Percentiles rank a stretch among this genome's conserved stretches.
These are phyloP conservation scores for Amphiprion clarkii DNA, from an alignment of 2,797 vertebrate genomes.

Conservation along the genomic window DNA sequence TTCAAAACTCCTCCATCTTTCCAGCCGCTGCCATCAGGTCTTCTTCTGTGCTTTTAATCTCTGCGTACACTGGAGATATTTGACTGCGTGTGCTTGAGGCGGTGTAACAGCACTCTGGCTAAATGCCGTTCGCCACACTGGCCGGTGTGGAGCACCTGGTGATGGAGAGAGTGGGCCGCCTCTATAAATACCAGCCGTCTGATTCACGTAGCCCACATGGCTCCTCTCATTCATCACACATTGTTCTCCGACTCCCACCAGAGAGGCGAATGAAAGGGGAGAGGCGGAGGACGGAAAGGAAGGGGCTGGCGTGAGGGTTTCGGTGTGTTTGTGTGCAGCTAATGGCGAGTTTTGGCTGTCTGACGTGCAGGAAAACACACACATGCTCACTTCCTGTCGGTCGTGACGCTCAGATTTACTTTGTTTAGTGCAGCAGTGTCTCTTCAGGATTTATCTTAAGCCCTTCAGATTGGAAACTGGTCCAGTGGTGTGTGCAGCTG, in stretches of 20 bases:
- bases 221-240: slow-evolving; percentile 66
- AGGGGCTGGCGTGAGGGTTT: not conserved
- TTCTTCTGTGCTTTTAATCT: slow-evolving; percentile 21
- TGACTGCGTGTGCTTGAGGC: slow-evolving; percentile 20
- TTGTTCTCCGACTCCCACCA: slow-evolving; percentile 68
- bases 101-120: slow-evolving; percentile 34
- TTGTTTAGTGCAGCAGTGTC: slow-evolving; percentile 13
- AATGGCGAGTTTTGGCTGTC: not conserved
- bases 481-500: slow-evolving; percentile 20
- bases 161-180: slow-evolving; percentile 51
- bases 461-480: slow-evolving; percentile 38
- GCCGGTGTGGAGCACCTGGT: slow-evolving; percentile 38
- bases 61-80: not conserved
- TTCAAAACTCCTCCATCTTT: not conserved
- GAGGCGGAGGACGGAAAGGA: slow-evolving; percentile 34
- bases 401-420: slow-evolving; percentile 10
- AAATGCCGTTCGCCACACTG: slow-evolving; percentile 15
- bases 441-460: slow-evolving; percentile 42
- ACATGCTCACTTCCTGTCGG: not conserved
- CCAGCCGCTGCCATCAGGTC: not conserved
- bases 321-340: not conserved
- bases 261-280: slow-evolving; percentile 32
- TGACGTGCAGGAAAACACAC: slow-evolving; percentile 7
- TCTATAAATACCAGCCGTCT: slow-evolving; percentile 57
- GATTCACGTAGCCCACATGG: slow-evolving; percentile 54